phyloP scores from a whole-genome alignment of 2,113 vertebrate genomes.

The Illadopsis cleaveri region DNA sequence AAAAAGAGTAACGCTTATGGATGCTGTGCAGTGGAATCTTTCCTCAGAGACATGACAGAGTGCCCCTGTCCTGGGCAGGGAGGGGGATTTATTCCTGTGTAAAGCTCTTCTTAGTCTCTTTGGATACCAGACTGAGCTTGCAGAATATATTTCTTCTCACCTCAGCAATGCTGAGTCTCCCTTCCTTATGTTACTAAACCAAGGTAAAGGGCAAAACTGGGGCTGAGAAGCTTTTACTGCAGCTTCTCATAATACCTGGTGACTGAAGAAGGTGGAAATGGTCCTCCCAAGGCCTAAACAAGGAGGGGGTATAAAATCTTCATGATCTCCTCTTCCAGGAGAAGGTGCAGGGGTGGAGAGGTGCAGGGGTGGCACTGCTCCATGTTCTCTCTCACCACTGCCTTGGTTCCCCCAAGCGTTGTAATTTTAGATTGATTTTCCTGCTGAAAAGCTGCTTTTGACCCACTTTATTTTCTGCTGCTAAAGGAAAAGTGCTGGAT shows the following conservation, averaged over 20 bases:
- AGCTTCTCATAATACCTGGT: neutral
- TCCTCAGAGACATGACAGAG: neutral
- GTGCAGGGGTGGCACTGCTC: neutral
- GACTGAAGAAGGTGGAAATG: neutral
- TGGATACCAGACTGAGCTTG: neutral
- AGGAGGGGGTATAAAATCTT: neutral
- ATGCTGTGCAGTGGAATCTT: neutral
- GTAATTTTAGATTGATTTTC: constrained; percentile 40
- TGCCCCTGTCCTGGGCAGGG: neutral
- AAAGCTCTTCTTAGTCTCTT: neutral
- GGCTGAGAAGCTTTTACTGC: neutral
- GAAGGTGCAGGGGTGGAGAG: neutral
- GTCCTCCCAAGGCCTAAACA: neutral
- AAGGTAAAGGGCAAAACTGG: neutral
- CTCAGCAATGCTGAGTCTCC: neutral
- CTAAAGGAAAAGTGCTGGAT: neutral
- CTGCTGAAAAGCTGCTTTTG: constrained; percentile 34
- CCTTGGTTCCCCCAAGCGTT: neutral
- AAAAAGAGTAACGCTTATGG: neutral
- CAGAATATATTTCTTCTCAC: neutral
- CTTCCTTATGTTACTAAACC: neutral
- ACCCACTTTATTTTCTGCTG: constrained; percentile 19
- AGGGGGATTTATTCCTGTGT: neutral
- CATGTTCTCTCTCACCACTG: neutral
- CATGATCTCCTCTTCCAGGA: neutral